A percentile compares a stretch with the other conserved stretches of the same genome.
Conservation (phyloP, 2,113 vertebrate species). For the Callospermophilus lateralis region DNA sequence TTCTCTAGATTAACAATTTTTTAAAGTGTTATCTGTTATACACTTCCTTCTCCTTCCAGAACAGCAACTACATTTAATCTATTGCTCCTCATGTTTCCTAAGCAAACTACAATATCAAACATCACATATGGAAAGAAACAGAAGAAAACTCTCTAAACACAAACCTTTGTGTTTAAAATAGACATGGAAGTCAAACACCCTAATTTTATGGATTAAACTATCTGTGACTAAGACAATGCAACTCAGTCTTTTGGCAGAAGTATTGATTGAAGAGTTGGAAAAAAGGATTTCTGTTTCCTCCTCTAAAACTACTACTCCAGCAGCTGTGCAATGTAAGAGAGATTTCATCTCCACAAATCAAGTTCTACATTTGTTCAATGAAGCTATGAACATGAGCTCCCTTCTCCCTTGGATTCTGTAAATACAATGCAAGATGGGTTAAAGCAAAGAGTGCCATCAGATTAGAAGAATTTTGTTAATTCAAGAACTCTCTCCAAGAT, state of each 20-base stretch:
- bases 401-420: background rate
- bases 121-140: background rate
- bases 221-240: background rate
- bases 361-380: background rate
- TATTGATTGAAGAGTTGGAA: background rate
- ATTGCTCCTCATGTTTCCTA: background rate
- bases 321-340: background rate
- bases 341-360: background rate
- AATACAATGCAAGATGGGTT: background rate
- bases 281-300: background rate
- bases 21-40: background rate
- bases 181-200: background rate
- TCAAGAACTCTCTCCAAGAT: background rate
- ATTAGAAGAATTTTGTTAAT: too few species aligned
- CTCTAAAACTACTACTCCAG: background rate
- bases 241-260: background rate
- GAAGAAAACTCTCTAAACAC: background rate
- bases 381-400: background rate
- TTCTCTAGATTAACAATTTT: background rate
- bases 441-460: background rate
- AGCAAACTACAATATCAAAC: background rate
- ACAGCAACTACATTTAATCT: background rate
- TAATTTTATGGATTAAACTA: background rate
- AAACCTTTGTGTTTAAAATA: background rate
- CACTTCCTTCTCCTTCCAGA: background rate